phyloP scores from a whole-genome alignment of 2,113 vertebrate genomes.

The Taurulus bubalis region DNA sequence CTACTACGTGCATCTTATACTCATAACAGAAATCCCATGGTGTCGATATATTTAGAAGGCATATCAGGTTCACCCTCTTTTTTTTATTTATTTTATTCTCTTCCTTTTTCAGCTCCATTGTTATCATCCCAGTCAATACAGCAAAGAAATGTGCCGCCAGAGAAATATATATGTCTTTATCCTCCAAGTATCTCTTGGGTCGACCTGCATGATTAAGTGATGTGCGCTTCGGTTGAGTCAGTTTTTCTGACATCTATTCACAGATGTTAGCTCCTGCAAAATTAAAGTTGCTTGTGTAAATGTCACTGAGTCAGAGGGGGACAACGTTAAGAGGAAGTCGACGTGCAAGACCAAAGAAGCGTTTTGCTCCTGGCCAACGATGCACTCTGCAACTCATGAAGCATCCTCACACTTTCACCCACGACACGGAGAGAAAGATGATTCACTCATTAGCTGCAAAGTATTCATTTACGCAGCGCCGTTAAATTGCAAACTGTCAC shows the following conservation, averaged over 20 bases:
- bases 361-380: slow-evolving; percentile 8
- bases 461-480: neutral
- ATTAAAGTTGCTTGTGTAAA: slow-evolving; percentile 76
- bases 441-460: slow-evolving; percentile 13
- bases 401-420: neutral
- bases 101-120: neutral
- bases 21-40: neutral
- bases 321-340: slow-evolving; percentile 12
- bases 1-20: neutral
- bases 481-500: slow-evolving; percentile 17
- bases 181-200: neutral
- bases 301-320: slow-evolving; percentile 66
- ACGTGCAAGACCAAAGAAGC: slow-evolving; percentile 2
- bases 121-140: neutral
- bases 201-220: slow-evolving; percentile 50
- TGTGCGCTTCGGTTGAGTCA: slow-evolving; percentile 10
- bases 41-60: slow-evolving; percentile 1
- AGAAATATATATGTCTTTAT: slow-evolving; percentile 15
- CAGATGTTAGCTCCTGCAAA: slow-evolving; percentile 68
- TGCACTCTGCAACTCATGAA: slow-evolving; percentile 12
- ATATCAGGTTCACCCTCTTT: slow-evolving; percentile 2
- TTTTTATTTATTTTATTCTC: neutral
- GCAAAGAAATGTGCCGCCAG: neutral
- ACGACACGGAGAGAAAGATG: neutral
- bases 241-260: slow-evolving; percentile 43